These are phyloP conservation scores for Ursus arctos DNA, from an alignment of 2,113 vertebrate genomes.

Conservation along the genomic window DNA sequence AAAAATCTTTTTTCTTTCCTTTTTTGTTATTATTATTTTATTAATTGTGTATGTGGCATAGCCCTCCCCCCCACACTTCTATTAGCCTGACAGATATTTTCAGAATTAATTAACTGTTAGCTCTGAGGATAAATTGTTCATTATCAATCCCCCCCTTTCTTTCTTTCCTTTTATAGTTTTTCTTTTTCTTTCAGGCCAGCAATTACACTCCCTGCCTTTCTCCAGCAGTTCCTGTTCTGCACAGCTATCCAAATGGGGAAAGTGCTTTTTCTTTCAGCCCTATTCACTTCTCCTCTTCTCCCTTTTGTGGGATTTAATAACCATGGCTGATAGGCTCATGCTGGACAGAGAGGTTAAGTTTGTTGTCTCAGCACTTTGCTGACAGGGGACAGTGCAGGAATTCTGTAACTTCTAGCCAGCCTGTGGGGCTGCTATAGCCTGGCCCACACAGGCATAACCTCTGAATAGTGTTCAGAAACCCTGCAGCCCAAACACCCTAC, in stretches of 20 bases:
- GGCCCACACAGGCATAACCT: neutral
- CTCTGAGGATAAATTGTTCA: constrained; percentile 92
- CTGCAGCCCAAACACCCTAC: neutral
- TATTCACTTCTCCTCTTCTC: constrained; percentile 90
- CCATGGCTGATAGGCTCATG: constrained; percentile 86
- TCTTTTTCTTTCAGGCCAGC: constrained; percentile 88
- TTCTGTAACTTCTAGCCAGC: constrained; percentile 71
- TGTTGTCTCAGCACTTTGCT: constrained; percentile 93
- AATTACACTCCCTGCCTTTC: constrained; percentile 90
- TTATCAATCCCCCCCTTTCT: constrained; percentile 88
- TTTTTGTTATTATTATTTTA: constrained; percentile 92
- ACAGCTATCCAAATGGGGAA: constrained; percentile 91
- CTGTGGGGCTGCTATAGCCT: neutral
- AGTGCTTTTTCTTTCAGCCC: constrained; percentile 89
- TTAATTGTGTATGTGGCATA: constrained; percentile 88
- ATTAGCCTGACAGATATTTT: constrained; percentile 92
- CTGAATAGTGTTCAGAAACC: neutral
- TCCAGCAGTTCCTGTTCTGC: constrained; percentile 88
- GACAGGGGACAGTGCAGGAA: constrained; percentile 82
- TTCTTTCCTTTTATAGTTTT: constrained; percentile 88
- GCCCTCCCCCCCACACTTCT: constrained; percentile 75
- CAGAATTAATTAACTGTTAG: constrained; percentile 94
- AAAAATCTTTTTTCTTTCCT: constrained; percentile 84
- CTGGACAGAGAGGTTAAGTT: constrained; percentile 91
- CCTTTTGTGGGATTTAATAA: constrained; percentile 93